These are phyloP conservation scores for Mesembrinibis cayennensis DNA, from an alignment of 2,113 vertebrate species.

Conservation along the genomic window DNA sequence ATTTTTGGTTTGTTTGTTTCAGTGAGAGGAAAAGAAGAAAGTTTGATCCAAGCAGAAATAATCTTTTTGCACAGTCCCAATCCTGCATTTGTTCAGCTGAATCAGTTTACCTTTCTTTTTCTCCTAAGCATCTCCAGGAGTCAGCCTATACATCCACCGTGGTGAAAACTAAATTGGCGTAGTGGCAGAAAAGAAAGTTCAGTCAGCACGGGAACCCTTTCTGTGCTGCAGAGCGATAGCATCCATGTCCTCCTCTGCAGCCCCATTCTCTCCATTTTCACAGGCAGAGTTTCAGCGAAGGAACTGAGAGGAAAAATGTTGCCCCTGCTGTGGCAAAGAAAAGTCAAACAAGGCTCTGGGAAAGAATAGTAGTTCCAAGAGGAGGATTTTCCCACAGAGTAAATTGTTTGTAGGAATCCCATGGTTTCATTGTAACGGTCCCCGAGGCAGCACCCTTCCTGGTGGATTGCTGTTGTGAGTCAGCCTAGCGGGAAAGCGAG, in stretches of 20 bases:
- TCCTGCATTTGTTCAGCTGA: background rate
- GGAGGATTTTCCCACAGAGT: conserved; percentile 67
- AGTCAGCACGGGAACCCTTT: background rate
- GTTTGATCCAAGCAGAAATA: background rate
- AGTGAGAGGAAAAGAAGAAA: background rate
- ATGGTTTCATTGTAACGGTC: conserved; percentile 59
- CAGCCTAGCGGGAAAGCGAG: conserved; percentile 48
- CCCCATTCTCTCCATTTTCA: background rate
- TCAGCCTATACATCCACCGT: background rate
- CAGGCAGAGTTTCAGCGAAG: background rate
- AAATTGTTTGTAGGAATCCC: conserved; percentile 71
- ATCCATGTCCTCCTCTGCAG: conserved; percentile 45
- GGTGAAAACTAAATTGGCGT: background rate
- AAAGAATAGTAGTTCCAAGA: conserved; percentile 53
- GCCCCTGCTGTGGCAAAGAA: conserved; percentile 62
- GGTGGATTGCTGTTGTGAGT: conserved; percentile 61
- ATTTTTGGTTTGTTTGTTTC: background rate
- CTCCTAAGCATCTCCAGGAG: background rate
- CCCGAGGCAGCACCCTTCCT: conserved; percentile 49
- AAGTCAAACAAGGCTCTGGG: conserved; percentile 49
- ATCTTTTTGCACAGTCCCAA: background rate
- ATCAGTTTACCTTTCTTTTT: background rate
- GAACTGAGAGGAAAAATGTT: conserved; percentile 3
- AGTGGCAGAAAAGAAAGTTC: background rate
- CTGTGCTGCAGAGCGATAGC: conserved; percentile 23